Evolutionary conservation across 2,888 invertebrate species (phyloP).

Genomic region (Acrobasis repandana): DNA sequence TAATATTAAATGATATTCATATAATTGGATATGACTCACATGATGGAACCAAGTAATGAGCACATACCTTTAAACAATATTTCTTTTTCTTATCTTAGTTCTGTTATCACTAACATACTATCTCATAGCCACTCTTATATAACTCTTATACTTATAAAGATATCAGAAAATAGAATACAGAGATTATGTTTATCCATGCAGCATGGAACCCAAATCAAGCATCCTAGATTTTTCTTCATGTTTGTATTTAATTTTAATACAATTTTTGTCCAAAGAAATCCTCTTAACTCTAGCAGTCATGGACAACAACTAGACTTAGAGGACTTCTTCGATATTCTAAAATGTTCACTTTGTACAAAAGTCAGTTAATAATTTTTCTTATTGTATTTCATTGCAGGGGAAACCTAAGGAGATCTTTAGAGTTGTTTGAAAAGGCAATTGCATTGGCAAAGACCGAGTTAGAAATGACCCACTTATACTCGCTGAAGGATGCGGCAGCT

Average conservation of each 20-base stretch:
- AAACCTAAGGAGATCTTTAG: constrained; percentile 91
- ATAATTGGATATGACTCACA: not conserved
- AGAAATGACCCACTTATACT: constrained; percentile 95
- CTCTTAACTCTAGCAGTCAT: not conserved
- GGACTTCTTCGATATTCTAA: too few relatives aligned
- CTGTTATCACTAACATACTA: not conserved
- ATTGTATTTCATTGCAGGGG: constrained; percentile 84
- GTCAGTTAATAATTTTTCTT: not conserved
- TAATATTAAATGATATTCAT: too few relatives aligned
- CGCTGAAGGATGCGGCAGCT: constrained; percentile 93
- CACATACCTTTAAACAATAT: not conserved
- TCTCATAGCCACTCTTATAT: not conserved
- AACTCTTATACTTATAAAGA: not conserved
- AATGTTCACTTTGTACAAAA: not conserved
- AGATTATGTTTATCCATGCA: not conserved
- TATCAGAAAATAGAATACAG: not conserved
- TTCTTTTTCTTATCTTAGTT: not conserved
- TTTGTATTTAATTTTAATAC: not conserved
- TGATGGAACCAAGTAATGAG: not conserved
- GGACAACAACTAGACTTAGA: too few relatives aligned
- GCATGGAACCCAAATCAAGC: not conserved
- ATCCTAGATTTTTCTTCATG: too few relatives aligned
- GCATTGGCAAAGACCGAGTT: constrained; percentile 91
- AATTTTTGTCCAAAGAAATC: not conserved
- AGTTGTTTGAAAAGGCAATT: constrained; percentile 94